phyloP scores from a whole-genome alignment of 92 coral and sea anemone genomes.

The Porites evermanni region DNA sequence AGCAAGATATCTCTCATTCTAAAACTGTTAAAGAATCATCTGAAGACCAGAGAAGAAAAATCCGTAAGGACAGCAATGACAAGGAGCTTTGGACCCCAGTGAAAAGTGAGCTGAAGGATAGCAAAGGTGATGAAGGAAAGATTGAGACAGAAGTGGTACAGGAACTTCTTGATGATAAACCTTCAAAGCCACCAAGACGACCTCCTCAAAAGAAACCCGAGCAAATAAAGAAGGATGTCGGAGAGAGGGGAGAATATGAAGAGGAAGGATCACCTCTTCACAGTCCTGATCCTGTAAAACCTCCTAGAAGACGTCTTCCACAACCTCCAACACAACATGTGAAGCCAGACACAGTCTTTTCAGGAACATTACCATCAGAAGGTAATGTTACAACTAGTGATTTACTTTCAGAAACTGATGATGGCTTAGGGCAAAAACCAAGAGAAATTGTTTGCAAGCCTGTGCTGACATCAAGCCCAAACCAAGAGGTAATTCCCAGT shows the following conservation, averaged over 20 bases:
- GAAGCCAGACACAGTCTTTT: not conserved
- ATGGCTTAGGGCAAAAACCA: conserved; percentile 36
- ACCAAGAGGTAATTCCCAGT: conserved; percentile 57
- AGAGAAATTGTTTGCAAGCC: conserved; percentile 86
- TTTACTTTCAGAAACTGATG: not conserved
- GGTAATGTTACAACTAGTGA: not conserved
- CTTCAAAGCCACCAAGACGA: conserved; percentile 33
- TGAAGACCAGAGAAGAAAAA: conserved; percentile 22
- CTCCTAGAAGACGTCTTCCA: conserved; percentile 59
- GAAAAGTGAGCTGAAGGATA: conserved; percentile 10
- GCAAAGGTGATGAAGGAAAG: not conserved
- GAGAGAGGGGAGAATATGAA: not conserved
- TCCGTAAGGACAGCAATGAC: conserved; percentile 53
- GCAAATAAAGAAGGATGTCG: not conserved
- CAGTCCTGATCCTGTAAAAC: conserved; percentile 62
- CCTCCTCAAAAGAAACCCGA: conserved; percentile 24
- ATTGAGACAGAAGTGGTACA: not conserved
- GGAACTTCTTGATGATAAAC: not conserved
- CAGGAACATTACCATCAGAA: not conserved
- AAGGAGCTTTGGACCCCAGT: conserved; percentile 73
- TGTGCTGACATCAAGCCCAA: conserved; percentile 81
- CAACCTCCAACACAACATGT: conserved; percentile 2
- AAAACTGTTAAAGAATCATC: not conserved
- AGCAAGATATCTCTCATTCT: not conserved
- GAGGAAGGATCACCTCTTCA: not conserved